A percentile compares a stretch with the other conserved stretches of the same genome.
phyloP scores from a whole-genome alignment of 2,113 vertebrate species.

The Pomatostomus ruficeps region DNA sequence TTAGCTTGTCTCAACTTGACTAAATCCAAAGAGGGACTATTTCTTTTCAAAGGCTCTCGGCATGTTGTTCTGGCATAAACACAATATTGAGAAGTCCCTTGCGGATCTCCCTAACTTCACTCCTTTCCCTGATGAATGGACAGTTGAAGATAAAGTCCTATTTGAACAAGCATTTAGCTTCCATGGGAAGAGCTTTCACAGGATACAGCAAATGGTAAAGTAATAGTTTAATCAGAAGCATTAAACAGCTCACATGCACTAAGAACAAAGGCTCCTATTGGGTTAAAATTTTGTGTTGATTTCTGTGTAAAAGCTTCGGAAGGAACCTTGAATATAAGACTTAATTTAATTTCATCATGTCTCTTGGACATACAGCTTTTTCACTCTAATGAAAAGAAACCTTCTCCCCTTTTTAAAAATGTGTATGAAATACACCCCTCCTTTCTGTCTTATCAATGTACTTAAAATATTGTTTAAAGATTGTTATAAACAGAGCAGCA shows the following conservation, averaged over 20 bases:
- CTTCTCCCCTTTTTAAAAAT: background rate
- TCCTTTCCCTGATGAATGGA: conserved; percentile 99
- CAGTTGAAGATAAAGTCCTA: conserved; percentile 96
- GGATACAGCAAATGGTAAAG: conserved; percentile 98
- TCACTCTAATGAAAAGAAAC: background rate
- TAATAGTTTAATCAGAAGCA: background rate
- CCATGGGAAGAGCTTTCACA: conserved; percentile 98
- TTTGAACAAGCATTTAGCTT: conserved; percentile 99
- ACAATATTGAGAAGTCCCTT: conserved; percentile 97
- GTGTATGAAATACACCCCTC: background rate
- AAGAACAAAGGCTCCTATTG: background rate
- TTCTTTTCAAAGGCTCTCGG: conserved; percentile 86
- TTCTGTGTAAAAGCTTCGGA: background rate
- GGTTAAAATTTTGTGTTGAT: background rate
- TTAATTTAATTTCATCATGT: background rate
- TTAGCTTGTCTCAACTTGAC: conserved; percentile 25
- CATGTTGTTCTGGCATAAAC: conserved; percentile 99
- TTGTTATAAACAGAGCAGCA: background rate
- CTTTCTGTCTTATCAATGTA: background rate
- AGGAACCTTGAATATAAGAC: background rate
- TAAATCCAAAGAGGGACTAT: conserved; percentile 56
- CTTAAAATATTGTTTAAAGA: background rate
- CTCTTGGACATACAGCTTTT: background rate
- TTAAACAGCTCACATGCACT: background rate
- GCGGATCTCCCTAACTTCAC: conserved; percentile 98